These are phyloP conservation scores for Narcine bancroftii DNA, from an alignment of 2,113 vertebrate genomes.

Conservation along the genomic window DNA sequence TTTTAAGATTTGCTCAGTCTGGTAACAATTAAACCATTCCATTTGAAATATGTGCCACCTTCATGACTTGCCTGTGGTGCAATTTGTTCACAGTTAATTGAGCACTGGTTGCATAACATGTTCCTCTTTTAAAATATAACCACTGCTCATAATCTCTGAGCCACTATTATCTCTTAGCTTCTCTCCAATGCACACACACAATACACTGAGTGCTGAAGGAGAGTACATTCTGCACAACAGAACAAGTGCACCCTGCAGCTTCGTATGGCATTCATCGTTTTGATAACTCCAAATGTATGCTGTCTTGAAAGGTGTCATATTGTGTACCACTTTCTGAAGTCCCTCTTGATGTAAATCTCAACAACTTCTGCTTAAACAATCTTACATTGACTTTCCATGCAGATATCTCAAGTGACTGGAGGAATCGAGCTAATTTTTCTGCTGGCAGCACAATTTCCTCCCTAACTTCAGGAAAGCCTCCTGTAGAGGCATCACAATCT, in stretches of 20 bases:
- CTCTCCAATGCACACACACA: background rate
- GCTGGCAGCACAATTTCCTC: too few relatives aligned
- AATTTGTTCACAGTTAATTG: background rate
- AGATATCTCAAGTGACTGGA: background rate
- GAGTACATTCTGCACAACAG: background rate
- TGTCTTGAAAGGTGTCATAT: background rate
- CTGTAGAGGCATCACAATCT: background rate
- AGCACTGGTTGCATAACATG: background rate
- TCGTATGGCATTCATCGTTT: background rate
- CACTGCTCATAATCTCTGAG: too few relatives aligned
- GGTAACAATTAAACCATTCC: background rate
- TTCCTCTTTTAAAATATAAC: background rate
- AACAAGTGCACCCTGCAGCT: background rate
- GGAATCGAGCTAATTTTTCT: background rate
- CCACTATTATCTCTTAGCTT: background rate
- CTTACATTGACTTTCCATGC: background rate
- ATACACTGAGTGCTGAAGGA: background rate
- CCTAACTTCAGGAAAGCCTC: background rate
- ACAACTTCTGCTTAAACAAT: too few relatives aligned
- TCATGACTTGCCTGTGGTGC: background rate
- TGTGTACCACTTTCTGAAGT: too few relatives aligned
- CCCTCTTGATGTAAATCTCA: background rate
- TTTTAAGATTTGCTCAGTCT: background rate
- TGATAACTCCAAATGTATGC: background rate
- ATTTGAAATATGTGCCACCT: background rate